These are phyloP conservation scores for Drepana arcuata DNA, from an alignment of 1,140 invertebrate species.

Conservation along the genomic window DNA sequence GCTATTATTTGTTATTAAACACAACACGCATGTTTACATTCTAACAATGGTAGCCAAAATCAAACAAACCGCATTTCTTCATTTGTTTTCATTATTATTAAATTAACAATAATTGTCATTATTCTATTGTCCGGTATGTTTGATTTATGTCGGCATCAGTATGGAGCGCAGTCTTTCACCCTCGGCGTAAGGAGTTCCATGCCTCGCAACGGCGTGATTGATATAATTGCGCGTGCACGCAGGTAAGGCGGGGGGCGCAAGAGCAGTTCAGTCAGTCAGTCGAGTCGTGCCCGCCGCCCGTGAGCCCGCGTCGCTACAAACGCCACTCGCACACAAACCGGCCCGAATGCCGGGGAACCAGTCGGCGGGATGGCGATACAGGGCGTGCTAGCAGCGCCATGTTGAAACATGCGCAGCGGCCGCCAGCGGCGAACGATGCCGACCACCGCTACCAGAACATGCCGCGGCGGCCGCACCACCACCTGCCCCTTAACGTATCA, in stretches of 20 bases:
- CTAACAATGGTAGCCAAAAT: no score
- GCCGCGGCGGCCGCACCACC: conserved; percentile 68
- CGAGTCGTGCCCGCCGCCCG: conserved; percentile 36
- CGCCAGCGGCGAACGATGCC: conserved; percentile 60
- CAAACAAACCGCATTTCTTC: no score
- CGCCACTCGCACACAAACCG: conserved; percentile 17
- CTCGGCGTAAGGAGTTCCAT: no score
- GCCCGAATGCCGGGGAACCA: conserved; percentile 47
- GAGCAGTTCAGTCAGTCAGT: conserved; percentile 29
- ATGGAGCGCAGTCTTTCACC: conserved; percentile 18
- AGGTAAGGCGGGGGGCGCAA: conserved; percentile 17
- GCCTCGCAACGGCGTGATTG: conserved; percentile 47
- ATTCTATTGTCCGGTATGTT: conserved; percentile 32
- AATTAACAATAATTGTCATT: conserved; percentile 12
- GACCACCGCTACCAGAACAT: conserved; percentile 69
- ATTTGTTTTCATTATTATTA: no score
- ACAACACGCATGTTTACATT: no score
- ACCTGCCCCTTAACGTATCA: conserved; percentile 79
- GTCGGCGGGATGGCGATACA: conserved; percentile 51
- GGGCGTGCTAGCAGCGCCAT: conserved; percentile 54
- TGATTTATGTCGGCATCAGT: conserved; percentile 11
- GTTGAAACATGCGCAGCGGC: conserved; percentile 70
- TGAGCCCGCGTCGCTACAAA: conserved; percentile 26
- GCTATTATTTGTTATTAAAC: no score
- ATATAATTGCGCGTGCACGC: conserved; percentile 42